phyloP scores from a whole-genome alignment of 2,888 invertebrate genomes.

The Dynastes hyllus region DNA sequence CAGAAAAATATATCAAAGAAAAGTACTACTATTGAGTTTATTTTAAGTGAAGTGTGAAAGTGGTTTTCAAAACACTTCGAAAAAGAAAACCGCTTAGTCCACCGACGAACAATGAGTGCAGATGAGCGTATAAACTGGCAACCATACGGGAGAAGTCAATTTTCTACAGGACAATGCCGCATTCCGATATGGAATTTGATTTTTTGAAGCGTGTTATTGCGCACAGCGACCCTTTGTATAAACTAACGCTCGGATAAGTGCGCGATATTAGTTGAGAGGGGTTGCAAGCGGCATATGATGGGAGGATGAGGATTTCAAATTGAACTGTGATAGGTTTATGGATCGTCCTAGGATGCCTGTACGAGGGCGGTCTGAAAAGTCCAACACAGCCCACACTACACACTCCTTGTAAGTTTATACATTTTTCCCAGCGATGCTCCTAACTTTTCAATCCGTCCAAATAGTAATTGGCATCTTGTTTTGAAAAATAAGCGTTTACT shows the following conservation, averaged over 20 bases:
- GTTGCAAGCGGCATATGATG: background rate
- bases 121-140: constrained; percentile 1
- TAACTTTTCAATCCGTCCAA: too few relatives aligned
- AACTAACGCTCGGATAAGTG: constrained; percentile 8
- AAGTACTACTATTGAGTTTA: background rate
- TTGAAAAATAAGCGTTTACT: too few relatives aligned
- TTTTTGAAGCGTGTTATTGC: constrained; percentile 19
- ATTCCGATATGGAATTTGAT: constrained; percentile 12
- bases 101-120: constrained; percentile 10
- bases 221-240: background rate
- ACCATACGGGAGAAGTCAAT: constrained; percentile 9
- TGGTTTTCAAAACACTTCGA: background rate
- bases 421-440: too few relatives aligned
- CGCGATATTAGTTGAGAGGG: constrained; percentile 10
- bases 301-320: constrained; percentile 5
- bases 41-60: background rate
- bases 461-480: too few relatives aligned
- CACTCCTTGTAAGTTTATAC: too few relatives aligned
- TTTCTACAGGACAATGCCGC: background rate
- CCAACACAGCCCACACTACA: too few relatives aligned
- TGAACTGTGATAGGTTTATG: constrained; percentile 7
- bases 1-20: too few relatives aligned
- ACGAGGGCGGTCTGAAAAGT: too few relatives aligned
- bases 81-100: constrained; percentile 5
- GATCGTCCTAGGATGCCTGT: background rate